Base-by-base conservation (phyloP, 2,888 invertebrate species). In the Ochropacha duplaris region DNA sequence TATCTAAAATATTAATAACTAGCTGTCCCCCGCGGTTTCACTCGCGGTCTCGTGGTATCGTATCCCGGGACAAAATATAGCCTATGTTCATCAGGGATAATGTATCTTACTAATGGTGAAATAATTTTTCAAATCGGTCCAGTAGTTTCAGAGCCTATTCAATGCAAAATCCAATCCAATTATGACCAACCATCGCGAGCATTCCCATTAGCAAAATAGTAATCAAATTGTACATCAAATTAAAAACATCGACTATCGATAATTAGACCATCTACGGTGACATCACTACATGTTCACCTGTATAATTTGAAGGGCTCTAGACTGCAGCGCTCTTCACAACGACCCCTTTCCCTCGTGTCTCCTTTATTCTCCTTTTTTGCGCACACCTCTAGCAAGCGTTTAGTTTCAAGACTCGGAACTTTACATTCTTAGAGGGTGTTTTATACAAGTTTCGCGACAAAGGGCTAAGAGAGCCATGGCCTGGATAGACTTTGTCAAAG, bases 281-380 rank as follows among this genome's bases (percentile, higher is more conserved):
- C 78, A 62, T 2, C 74, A 50, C 76, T 78, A 72, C 31, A 49
- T 57, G 68, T 73, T 83, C 87, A 88, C 87, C 87, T 87, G 87
- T 84, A 87, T 86, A 85, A 86, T 86, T 81, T 81, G 74, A 84
- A 88, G 88, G 68, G 83, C 76, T 64, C 87, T 88, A 61, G 71
- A 81, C 69, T 75, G 69, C 72, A 78, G 78, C 69, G 79, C 79
- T 71, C 83, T 80, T 64, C 69, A 62, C 64, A 62, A 59, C 82
- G 83, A 81, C 86, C 86, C 81, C 86, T 86, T 86, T 84, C 78
- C 78, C 76, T 65, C 65, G 76, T 79, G 80, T 84, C 83, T 79
- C 80, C 80, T 70, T 78, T 66, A 59, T 65, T 54, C 56, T 58
- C 57, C 57, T 71, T 76, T 78, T 79, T 77, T 76, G 71, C 57